A percentile compares a stretch with the other conserved stretches of the same genome.
These are phyloP conservation scores for Psylliodes chrysocephalus DNA, from an alignment of 2,888 invertebrate species.

Conservation along the genomic window DNA sequence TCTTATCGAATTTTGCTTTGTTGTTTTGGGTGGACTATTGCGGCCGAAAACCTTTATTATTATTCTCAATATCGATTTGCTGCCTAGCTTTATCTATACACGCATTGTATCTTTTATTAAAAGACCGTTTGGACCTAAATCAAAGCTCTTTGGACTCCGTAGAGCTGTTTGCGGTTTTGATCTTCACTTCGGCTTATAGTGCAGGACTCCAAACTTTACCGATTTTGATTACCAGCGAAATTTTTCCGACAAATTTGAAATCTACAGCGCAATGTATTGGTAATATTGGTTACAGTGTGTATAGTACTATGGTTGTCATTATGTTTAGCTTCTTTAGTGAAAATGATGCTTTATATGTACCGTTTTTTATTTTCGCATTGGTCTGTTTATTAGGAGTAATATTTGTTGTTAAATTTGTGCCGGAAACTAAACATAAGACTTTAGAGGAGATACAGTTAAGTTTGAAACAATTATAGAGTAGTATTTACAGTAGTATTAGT, in stretches of 20 bases:
- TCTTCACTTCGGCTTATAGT: slow-evolving; percentile 1
- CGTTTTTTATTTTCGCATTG: slow-evolving; percentile 2
- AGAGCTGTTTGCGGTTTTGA: not conserved
- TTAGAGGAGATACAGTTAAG: slow-evolving; percentile 16
- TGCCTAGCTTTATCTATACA: slow-evolving; percentile 3
- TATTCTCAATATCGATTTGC: not conserved
- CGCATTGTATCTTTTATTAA: slow-evolving; percentile 2
- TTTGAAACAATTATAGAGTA: not conserved
- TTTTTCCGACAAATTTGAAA: slow-evolving; percentile 9
- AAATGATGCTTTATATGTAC: not conserved
- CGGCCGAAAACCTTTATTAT: slow-evolving; percentile 65
- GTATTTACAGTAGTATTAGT: no score
- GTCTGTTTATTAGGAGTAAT: not conserved
- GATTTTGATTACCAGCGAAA: slow-evolving; percentile 3
- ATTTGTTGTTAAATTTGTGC: slow-evolving; percentile 4
- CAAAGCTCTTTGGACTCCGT: not conserved
- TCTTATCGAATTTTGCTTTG: slow-evolving; percentile 68
- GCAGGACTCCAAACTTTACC: slow-evolving; percentile 13
- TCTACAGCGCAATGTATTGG: slow-evolving; percentile 1
- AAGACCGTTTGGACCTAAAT: not conserved
- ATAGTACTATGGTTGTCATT: not conserved
- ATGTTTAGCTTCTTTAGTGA: slow-evolving; percentile 1
- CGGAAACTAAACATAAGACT: slow-evolving; percentile 19
- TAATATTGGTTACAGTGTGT: slow-evolving; percentile 4
- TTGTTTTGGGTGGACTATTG: slow-evolving; percentile 69